Conservation (phyloP, 2,113 vertebrate genomes). For the Xiphophorus hellerii region DNA sequence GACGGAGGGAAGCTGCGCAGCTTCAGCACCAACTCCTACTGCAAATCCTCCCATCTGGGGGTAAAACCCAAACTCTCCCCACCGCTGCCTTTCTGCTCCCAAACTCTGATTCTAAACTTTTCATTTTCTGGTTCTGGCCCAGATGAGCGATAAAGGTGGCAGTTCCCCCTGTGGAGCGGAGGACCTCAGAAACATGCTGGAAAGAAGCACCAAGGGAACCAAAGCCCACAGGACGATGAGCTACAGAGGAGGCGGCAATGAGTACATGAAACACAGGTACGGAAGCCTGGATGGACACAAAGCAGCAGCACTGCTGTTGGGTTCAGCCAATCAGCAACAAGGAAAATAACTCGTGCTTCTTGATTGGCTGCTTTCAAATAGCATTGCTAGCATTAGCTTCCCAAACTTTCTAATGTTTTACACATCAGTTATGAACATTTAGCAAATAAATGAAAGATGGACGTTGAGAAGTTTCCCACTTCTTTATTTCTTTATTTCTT, state of each 20-base stretch:
- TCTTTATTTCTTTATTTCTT: neutral
- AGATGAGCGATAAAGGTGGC: slow-evolving; percentile 37
- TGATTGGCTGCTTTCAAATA: no score
- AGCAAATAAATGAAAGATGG: neutral
- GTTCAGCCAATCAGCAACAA: no score
- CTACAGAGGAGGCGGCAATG: slow-evolving; percentile 56
- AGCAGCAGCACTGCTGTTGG: no score
- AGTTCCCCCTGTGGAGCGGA: slow-evolving; percentile 72
- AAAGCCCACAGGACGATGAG: slow-evolving; percentile 63
- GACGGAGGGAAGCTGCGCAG: slow-evolving; percentile 75
- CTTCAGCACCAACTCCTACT: slow-evolving; percentile 47
- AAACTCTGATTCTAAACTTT: neutral
- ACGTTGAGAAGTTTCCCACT: neutral
- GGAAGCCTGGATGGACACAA: neutral
- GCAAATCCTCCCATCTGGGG: slow-evolving; percentile 49
- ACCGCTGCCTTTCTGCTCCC: no score
- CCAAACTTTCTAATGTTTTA: no score
- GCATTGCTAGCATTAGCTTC: no score
- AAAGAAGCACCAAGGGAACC: slow-evolving; percentile 58
- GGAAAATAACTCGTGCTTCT: no score
- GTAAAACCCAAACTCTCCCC: slow-evolving; percentile 29
- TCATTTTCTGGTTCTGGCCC: slow-evolving; percentile 42
- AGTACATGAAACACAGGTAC: slow-evolving; percentile 66
- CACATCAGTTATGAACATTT: neutral
- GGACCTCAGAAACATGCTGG: slow-evolving; percentile 73